Evolutionary conservation across 2,888 invertebrate species (phyloP), one percentile per base, ranked within the genome.

Genomic region (Hirtodrosophila trivittata): DNA sequence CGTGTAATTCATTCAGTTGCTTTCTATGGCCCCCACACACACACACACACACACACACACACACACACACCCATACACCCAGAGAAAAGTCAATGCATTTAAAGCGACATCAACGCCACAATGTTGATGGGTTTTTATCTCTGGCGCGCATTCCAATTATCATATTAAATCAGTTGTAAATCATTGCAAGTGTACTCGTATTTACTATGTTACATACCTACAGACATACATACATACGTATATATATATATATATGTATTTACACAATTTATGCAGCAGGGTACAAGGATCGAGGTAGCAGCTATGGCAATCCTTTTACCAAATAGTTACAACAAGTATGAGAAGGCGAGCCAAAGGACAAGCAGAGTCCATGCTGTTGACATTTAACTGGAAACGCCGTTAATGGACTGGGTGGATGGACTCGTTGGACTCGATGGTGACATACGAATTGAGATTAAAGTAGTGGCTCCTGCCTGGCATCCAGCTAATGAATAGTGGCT

Each of bases 141-240:
- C 60, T 70, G 50, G 55, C 58, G 51, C 55, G 50, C 54, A 52
- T 70, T 71, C 67, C 76, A 76, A 76, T 76, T 76, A 76, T 68
- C 76, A 76, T 76, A 78, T 76, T 76, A 78, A 76, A 76, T 76
- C 76, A 76, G 80, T 68, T 76, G 76, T 76, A 76, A 78, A 80
- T 66, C 76, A 78, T 68, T 78, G 68, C 73, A 58, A 47, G 56
- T 64, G 63, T 62, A 55, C 13, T 25, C 13, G n/a, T 47, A n/a
- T n/a, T n/a, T n/a, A n/a, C n/a, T n/a, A n/a, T n/a, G n/a, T n/a
- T n/a, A n/a, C n/a, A n/a, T n/a, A n/a, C n/a, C n/a, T n/a, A n/a
- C 46, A 41, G 1, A 28, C 5, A n/a, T 28, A 28, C 5, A 55
- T 51, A 37, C 55, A 56, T 66, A 63, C 66, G 9, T 28, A n/a